A percentile compares a stretch with the other conserved stretches of the same genome.
Conservation (phyloP, 2,888 invertebrate species). For the Tipula helvola region DNA sequence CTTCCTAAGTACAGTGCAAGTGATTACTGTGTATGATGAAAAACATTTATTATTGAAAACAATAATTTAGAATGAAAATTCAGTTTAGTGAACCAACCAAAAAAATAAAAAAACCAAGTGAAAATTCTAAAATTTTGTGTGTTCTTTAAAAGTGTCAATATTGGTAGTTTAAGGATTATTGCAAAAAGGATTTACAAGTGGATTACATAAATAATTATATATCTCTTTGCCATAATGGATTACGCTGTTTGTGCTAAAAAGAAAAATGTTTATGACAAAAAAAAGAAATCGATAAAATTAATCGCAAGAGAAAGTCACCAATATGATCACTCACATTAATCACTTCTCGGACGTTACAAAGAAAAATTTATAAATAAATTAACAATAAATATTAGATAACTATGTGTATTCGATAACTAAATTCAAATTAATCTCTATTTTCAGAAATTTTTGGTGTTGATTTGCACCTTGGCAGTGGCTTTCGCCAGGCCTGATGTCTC, state of each 20-base stretch:
- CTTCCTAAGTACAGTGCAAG: not conserved
- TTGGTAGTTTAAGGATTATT: not conserved
- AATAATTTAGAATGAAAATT: not conserved
- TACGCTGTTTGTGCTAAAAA: not conserved
- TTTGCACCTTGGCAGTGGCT: constrained; percentile 9
- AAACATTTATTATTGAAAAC: not conserved
- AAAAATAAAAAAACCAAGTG: not conserved
- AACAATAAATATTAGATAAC: not conserved
- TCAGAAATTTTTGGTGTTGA: constrained; percentile 6
- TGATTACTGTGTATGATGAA: not conserved
- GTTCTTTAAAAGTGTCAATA: not conserved
- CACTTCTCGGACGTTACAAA: not conserved
- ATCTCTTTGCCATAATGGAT: not conserved
- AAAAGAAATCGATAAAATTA: not conserved
- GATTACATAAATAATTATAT: not conserved
- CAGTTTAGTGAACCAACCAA: not conserved
- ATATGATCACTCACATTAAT: not conserved
- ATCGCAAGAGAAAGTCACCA: not conserved
- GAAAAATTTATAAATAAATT: not conserved
- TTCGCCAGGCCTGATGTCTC: constrained; percentile 5
- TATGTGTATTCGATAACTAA: not conserved
- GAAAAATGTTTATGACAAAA: not conserved
- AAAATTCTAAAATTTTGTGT: not conserved
- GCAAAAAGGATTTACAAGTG: not conserved
- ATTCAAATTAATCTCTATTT: not conserved